phyloP scores from a whole-genome alignment of 2,888 invertebrate species.

The Cancer borealis region DNA sequence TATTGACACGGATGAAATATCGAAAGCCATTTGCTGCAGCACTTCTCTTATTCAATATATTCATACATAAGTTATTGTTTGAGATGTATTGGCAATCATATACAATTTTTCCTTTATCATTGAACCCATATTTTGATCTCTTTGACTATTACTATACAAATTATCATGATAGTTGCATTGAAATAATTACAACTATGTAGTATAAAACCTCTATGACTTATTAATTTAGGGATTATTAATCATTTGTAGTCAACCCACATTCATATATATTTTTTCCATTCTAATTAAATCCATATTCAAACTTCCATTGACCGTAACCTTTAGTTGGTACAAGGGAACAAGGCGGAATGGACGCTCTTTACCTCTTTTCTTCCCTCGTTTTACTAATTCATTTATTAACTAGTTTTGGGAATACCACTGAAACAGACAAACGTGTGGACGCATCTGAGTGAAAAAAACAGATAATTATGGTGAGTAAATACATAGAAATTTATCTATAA shows the following conservation, averaged over 20 bases:
- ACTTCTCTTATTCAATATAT: not conserved
- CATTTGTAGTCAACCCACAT: too few species aligned
- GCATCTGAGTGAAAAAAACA: not conserved
- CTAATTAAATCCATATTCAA: not conserved
- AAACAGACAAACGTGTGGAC: not conserved
- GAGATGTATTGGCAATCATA: not conserved
- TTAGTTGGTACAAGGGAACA: not conserved
- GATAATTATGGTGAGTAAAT: not conserved
- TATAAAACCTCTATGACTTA: too few species aligned
- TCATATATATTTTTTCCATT: too few species aligned
- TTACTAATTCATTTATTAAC: not conserved
- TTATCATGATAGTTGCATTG: too few species aligned
- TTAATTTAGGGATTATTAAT: too few species aligned
- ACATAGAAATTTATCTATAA: not conserved
- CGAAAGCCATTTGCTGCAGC: not conserved
- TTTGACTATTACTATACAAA: too few species aligned
- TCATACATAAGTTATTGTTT: not conserved
- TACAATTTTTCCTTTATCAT: not conserved
- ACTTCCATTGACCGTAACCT: not conserved
- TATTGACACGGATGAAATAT: not conserved
- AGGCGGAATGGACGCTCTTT: not conserved
- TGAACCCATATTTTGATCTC: too few species aligned
- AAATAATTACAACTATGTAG: too few species aligned
- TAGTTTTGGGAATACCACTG: not conserved
- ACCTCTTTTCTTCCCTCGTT: not conserved